phyloP scores from a whole-genome alignment of 2,888 invertebrate genomes.

The Pollenia griseotomentosa region DNA sequence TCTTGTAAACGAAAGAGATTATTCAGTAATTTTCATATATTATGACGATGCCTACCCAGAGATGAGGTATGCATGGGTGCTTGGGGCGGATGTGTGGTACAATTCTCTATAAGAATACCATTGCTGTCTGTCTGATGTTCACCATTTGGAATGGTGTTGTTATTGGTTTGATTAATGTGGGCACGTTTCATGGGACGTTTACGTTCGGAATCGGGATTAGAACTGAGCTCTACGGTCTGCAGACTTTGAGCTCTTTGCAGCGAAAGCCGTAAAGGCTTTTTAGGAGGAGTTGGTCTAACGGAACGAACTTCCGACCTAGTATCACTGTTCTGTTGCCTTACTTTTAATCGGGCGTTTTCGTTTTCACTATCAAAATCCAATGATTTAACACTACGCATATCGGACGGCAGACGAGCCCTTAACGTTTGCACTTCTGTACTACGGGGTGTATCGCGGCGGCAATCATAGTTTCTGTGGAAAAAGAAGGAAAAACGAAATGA shows the following conservation, averaged over 20 bases:
- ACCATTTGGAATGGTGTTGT: constrained; percentile 71
- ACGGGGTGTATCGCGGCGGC: constrained; percentile 77
- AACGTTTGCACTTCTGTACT: constrained; percentile 78
- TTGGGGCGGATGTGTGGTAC: constrained; percentile 55
- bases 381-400: constrained; percentile 88
- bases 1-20: constrained; percentile 75
- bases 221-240: constrained; percentile 87
- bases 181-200: constrained; percentile 83
- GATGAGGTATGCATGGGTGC: constrained; percentile 82
- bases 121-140: constrained; percentile 72
- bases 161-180: constrained; percentile 80
- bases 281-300: constrained; percentile 91
- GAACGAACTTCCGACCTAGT: constrained; percentile 87
- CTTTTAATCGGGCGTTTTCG: constrained; percentile 80
- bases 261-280: constrained; percentile 92
- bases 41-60: constrained; percentile 81
- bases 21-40: constrained; percentile 80
- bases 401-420: constrained; percentile 78
- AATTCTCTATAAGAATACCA: constrained; percentile 80
- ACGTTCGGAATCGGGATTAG: constrained; percentile 80
- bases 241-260: constrained; percentile 93
- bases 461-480: constrained; percentile 77
- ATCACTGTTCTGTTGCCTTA: constrained; percentile 82
- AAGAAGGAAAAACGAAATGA: background rate
- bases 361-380: constrained; percentile 92